These are phyloP conservation scores for Leptopilina drosophilae DNA, from an alignment of 2,888 invertebrate genomes.

Conservation along the genomic window DNA sequence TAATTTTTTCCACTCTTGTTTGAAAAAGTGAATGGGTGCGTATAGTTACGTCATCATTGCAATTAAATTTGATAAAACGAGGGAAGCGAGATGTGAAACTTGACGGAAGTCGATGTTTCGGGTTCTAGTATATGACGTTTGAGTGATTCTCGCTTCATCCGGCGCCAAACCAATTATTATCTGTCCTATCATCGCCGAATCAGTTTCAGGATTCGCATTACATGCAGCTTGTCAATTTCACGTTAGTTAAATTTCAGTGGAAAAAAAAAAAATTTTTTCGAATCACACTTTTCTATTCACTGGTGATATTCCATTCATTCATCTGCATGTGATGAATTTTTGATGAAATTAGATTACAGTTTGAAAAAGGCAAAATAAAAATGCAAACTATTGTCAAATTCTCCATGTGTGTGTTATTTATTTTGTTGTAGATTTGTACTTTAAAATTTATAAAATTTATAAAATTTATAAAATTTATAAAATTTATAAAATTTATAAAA, in stretches of 20 bases:
- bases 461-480: too few relatives aligned
- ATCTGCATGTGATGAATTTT: too few relatives aligned
- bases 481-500: too few relatives aligned
- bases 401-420: too few relatives aligned
- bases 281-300: not conserved
- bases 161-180: slow-evolving; percentile 37
- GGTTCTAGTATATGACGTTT: slow-evolving; percentile 25
- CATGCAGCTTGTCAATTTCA: slow-evolving; percentile 16
- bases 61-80: slow-evolving; percentile 27
- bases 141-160: slow-evolving; percentile 34
- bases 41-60: not conserved
- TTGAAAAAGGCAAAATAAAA: too few relatives aligned
- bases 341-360: too few relatives aligned
- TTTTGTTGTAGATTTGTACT: too few relatives aligned
- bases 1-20: too few relatives aligned
- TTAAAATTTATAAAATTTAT: too few relatives aligned
- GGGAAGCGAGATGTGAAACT: slow-evolving; percentile 34
- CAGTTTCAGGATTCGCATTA: slow-evolving; percentile 20
- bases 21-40: not conserved
- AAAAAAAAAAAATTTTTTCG: not conserved
- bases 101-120: slow-evolving; percentile 39
- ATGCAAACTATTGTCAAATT: too few relatives aligned
- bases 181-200: slow-evolving; percentile 33
- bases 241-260: not conserved
- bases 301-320: too few relatives aligned